Base-by-base conservation (phyloP, 2,888 invertebrate species). In the Polyploca ridens region DNA sequence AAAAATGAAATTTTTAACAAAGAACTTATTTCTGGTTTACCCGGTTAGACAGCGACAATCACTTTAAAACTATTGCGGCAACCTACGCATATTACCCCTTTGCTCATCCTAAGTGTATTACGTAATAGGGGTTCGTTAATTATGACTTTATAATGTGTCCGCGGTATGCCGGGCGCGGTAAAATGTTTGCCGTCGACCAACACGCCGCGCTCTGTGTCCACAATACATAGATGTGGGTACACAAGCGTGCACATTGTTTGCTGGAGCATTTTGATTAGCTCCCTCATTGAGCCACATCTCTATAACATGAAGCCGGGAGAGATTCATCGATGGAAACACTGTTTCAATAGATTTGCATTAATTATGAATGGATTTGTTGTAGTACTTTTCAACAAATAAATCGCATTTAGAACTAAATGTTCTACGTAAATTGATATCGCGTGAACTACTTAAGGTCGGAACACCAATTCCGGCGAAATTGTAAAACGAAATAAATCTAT, bases 111-210 rank as follows among this genome's bases (percentile, higher is more conserved):
- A 58, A 57, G 60, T 69, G 35, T 68, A 67, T 65, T 33, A 63
- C 63, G 61, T 69, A 71, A 68, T 63, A 66, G 64, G 66, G 63
- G 62, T 46, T 61, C 65, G 64, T 74, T 76, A 70, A 73, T 79
- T 74, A 83, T 73, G 69, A 72, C 82, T 78, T 79, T 69, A 83
- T 81, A 77, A 66, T 70, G 62, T 58, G 61, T 63, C 63, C 57
- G 62, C 68, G 62, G 63, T 54, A 54, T 54, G 19, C 10, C 54
- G 62, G 73, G 46, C 46, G 46, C 46, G 46, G 69, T 73, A 72
- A 74, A 79, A 76, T 77, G 83, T 83, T 83, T 83, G 73, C 71
- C 35, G 38, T n/a, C 64, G 62, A 65, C 71, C 73, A 75, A 81
- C 81, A 78, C 63, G 62, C 64, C 54, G 49, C 63, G 64, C 62